Evolutionary conservation across 2,797 vertebrate species (phyloP).

Genomic region (Siniperca scherzeri): DNA sequence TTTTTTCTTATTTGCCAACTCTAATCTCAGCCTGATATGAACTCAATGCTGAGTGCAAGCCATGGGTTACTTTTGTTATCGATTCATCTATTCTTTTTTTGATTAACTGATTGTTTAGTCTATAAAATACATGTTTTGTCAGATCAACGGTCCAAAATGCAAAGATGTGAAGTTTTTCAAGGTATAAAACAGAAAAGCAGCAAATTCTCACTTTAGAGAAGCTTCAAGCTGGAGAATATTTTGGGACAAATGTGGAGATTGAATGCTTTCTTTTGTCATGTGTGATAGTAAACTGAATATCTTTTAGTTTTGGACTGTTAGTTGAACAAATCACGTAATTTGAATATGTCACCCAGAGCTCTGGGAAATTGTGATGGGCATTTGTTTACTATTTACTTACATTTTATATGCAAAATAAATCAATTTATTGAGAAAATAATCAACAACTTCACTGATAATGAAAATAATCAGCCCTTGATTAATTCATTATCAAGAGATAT

Average conservation of each 20-base stretch:
- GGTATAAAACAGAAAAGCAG: not conserved
- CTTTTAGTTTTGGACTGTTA: not conserved
- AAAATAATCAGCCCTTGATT: not conserved
- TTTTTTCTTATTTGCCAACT: not conserved
- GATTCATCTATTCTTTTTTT: not conserved
- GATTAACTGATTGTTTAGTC: not conserved
- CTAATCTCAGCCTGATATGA: constrained; percentile 14
- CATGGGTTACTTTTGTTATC: not conserved
- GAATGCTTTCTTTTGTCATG: not conserved
- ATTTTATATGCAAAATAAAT: not conserved
- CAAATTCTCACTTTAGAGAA: not conserved
- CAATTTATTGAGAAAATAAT: not conserved
- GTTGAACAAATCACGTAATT: not conserved
- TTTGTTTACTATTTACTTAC: not conserved
- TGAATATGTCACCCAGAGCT: not conserved
- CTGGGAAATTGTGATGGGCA: not conserved
- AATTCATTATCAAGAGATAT: not conserved
- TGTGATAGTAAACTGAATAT: not conserved
- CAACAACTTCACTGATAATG: not conserved
- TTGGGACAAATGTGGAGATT: too few relatives aligned
- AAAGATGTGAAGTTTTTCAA: not conserved
- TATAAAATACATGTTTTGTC: not conserved
- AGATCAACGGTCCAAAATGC: not conserved
- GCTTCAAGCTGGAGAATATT: not conserved
- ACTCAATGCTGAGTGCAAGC: constrained; percentile 2